Conservation (phyloP, 1,140 invertebrate species). For the Hycleus phaleratus region DNA sequence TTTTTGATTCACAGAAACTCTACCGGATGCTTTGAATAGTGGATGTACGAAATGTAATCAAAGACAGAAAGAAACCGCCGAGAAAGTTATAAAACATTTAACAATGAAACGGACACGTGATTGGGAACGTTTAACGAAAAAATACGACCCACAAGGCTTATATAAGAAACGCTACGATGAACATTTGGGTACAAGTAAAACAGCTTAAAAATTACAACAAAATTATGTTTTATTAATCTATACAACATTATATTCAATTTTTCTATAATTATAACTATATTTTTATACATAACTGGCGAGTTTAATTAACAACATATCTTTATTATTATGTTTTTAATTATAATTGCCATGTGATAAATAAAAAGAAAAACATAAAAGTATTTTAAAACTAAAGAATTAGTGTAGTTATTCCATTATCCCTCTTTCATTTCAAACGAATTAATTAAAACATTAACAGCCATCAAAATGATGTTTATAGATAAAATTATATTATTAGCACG, state of each 20-base stretch:
- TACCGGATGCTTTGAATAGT: constrained; percentile 43
- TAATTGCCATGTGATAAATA: too few species aligned
- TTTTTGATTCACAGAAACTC: constrained; percentile 37
- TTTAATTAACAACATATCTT: too few species aligned
- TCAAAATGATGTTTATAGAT: constrained; percentile 50
- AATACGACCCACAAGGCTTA: constrained; percentile 43
- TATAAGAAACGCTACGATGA: constrained; percentile 40
- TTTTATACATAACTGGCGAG: too few species aligned
- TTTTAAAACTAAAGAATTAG: background rate
- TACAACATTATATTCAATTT: too few species aligned
- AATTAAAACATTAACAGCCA: constrained; percentile 53
- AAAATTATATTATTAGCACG: constrained; percentile 54
- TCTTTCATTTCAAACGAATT: constrained; percentile 49
- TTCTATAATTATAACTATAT: too few species aligned
- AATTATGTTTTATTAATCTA: too few species aligned
- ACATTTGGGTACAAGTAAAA: background rate
- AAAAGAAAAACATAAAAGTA: too few species aligned
- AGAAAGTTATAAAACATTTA: constrained; percentile 41
- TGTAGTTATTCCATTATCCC: background rate
- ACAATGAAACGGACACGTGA: constrained; percentile 37
- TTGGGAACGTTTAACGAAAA: constrained; percentile 41
- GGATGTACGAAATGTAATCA: constrained; percentile 44
- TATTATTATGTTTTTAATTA: too few species aligned
- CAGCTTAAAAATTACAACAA: background rate
- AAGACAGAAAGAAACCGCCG: constrained; percentile 41